Conservation (phyloP, 2,797 vertebrate genomes). For the Trachurus trachurus region DNA sequence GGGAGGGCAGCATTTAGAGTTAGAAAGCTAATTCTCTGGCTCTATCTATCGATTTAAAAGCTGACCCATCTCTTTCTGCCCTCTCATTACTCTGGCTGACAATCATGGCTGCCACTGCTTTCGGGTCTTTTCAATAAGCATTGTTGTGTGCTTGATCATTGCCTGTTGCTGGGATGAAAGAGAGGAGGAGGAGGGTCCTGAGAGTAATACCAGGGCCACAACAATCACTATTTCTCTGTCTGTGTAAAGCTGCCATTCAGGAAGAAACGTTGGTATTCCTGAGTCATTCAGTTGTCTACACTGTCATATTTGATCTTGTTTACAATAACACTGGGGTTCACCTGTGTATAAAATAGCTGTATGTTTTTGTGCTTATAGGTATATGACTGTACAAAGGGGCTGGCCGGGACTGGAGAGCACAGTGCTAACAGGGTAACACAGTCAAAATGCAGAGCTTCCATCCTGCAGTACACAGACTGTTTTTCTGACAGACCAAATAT, state of each 20-base stretch:
- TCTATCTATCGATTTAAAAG: conserved; percentile 51
- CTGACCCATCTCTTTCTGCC: conserved; percentile 31
- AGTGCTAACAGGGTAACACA: conserved; percentile 43
- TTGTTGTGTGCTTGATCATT: neutral
- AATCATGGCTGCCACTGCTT: conserved; percentile 1
- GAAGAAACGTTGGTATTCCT: neutral
- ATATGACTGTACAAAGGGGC: conserved; percentile 13
- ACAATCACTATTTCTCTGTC: conserved; percentile 17
- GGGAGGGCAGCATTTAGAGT: conserved; percentile 37
- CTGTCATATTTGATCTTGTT: conserved; percentile 23
- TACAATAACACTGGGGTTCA: neutral
- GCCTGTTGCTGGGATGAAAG: neutral
- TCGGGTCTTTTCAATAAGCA: conserved; percentile 1
- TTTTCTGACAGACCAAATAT: conserved; percentile 33
- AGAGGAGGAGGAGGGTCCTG: neutral
- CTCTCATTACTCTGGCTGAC: conserved; percentile 23
- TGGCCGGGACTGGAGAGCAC: conserved; percentile 35
- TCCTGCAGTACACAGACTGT: conserved; percentile 34
- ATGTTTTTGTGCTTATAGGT: conserved; percentile 17
- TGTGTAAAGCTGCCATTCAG: conserved; percentile 25
- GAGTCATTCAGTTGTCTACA: conserved; percentile 37
- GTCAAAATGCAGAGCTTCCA: conserved; percentile 48
- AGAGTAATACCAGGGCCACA: conserved; percentile 6
- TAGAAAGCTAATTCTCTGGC: conserved; percentile 44
- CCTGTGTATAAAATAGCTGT: neutral